These are phyloP conservation scores for Myotis pilosus DNA, from an alignment of 2,797 vertebrate genomes.

Conservation along the genomic window DNA sequence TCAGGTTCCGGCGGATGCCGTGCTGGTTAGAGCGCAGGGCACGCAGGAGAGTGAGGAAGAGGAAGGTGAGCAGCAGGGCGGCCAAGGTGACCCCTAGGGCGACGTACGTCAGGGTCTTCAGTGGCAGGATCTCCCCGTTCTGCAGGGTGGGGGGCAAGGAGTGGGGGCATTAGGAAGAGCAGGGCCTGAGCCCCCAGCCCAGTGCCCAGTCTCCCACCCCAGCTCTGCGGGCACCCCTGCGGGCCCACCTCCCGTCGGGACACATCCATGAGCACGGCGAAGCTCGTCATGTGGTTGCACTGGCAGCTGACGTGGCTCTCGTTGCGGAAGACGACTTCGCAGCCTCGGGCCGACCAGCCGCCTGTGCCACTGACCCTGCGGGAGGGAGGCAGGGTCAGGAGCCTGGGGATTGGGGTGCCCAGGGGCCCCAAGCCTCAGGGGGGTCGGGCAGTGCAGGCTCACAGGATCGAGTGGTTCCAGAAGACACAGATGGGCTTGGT, in stretches of 20 bases:
- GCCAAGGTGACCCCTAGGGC: constrained; percentile 90
- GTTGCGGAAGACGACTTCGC: constrained; percentile 94
- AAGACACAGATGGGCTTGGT: constrained; percentile 98
- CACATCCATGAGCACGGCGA: constrained; percentile 96
- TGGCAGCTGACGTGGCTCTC: constrained; percentile 95
- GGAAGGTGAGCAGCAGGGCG: constrained; percentile 90
- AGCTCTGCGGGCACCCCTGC: rapidly evolving
- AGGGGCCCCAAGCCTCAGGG: not conserved
- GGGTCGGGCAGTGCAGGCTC: constrained; percentile 73
- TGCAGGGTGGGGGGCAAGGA: constrained; percentile 68
- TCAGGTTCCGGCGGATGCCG: constrained; percentile 91
- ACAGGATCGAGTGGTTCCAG: constrained; percentile 97
- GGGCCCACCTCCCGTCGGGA: constrained; percentile 91
- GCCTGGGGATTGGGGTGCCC: not conserved
- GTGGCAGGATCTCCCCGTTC: constrained; percentile 95
- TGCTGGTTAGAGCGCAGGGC: constrained; percentile 91
- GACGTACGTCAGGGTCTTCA: constrained; percentile 92
- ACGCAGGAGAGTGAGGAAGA: constrained; percentile 89
- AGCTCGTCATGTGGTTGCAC: constrained; percentile 97
- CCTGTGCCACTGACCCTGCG: constrained; percentile 85
- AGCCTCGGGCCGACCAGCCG: constrained; percentile 95
- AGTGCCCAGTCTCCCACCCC: rapidly evolving
- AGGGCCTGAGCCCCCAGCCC: not conserved
- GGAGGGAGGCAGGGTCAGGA: constrained; percentile 3
- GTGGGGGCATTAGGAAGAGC: not conserved